A percentile compares a stretch with the other conserved stretches of the same genome.
phyloP scores from a whole-genome alignment of 2,113 vertebrate species.

The Excalfactoria chinensis region DNA sequence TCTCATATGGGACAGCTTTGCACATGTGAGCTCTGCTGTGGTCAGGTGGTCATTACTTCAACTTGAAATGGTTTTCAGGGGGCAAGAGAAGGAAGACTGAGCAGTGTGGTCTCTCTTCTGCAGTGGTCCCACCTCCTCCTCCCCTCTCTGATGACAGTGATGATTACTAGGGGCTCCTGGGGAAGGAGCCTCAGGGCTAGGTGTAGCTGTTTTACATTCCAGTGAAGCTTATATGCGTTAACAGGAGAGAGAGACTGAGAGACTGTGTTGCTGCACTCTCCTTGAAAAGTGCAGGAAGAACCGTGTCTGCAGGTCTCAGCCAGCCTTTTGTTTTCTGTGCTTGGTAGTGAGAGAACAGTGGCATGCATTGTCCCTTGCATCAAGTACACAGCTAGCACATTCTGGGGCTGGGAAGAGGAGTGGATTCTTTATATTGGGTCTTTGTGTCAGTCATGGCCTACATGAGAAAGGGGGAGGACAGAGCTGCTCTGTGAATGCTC shows the following conservation, averaged over 20 bases:
- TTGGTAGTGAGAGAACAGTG: conserved; percentile 13
- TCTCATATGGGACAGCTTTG: neutral
- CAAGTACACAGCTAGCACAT: neutral
- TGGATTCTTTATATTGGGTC: neutral
- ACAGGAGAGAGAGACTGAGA: neutral
- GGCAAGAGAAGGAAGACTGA: neutral
- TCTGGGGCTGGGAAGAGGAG: neutral
- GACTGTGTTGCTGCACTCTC: neutral
- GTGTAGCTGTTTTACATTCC: neutral
- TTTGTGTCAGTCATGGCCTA: neutral
- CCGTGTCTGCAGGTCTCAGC: neutral
- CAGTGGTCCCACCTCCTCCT: neutral
- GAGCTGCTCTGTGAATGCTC: neutral
- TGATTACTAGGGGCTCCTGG: neutral
- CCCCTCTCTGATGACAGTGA: neutral
- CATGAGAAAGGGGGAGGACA: neutral
- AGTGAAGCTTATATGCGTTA: neutral
- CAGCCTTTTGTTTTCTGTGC: conserved; percentile 15
- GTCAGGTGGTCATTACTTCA: neutral
- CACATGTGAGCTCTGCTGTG: rapidly evolving
- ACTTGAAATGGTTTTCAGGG: neutral
- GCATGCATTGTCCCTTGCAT: neutral
- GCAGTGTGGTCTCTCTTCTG: neutral
- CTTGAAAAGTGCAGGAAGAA: neutral
- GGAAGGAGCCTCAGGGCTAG: neutral